phyloP scores from a whole-genome alignment of 2,113 vertebrate genomes.

The Xyliphius kryptos region DNA sequence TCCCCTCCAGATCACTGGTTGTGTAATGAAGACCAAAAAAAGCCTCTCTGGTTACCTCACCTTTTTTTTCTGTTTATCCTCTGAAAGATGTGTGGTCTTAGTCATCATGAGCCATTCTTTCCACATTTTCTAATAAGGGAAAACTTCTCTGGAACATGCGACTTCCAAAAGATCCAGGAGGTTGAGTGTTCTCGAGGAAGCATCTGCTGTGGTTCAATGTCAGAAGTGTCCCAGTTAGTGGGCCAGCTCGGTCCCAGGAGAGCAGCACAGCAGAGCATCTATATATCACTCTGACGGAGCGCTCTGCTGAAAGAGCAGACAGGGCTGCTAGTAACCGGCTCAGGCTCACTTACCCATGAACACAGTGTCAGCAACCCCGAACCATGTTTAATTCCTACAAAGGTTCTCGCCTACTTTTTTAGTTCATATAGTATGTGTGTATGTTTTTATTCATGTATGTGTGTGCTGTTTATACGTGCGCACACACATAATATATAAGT shows the following conservation, averaged over 20 bases:
- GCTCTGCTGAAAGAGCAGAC: slow-evolving; percentile 55
- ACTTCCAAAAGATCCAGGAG: slow-evolving; percentile 14
- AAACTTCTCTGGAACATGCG: neutral
- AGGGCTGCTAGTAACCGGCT: slow-evolving; percentile 18
- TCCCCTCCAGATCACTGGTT: too few species aligned
- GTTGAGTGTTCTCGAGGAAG: slow-evolving; percentile 32
- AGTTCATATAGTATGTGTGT: too few species aligned
- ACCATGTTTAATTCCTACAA: neutral
- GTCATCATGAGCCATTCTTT: slow-evolving; percentile 11
- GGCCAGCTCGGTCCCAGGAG: slow-evolving; percentile 57
- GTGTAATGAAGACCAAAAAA: neutral
- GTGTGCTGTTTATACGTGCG: too few species aligned
- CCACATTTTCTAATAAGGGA: neutral
- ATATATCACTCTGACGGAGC: slow-evolving; percentile 61
- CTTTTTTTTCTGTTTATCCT: neutral
- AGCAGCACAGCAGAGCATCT: slow-evolving; percentile 51
- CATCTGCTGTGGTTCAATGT: slow-evolving; percentile 58
- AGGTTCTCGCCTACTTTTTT: neutral
- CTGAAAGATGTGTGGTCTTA: slow-evolving; percentile 5
- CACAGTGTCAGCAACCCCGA: neutral
- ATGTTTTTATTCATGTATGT: too few species aligned
- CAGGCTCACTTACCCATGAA: neutral
- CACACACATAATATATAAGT: too few species aligned
- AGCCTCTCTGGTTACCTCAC: neutral
- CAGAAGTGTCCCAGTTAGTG: slow-evolving; percentile 65